phyloP scores from a whole-genome alignment of 2,888 invertebrate genomes.

The Dermolepida albohirtum region DNA sequence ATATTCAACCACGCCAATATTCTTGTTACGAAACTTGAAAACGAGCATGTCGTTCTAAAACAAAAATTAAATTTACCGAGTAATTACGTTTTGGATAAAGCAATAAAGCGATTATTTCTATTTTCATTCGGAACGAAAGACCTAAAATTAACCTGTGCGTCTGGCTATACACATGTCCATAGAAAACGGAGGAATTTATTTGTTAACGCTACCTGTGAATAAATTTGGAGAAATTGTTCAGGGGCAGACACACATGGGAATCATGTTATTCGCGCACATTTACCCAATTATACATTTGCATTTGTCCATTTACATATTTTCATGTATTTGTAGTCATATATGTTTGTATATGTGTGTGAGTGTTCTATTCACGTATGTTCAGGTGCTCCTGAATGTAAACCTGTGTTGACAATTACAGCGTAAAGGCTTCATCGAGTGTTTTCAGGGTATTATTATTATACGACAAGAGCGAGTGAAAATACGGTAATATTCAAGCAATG shows the following conservation, averaged over 20 bases:
- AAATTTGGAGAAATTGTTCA: slow-evolving; percentile 2
- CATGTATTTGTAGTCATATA: background rate
- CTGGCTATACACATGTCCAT: background rate
- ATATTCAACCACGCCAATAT: background rate
- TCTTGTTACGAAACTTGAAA: background rate
- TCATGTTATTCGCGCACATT: slow-evolving; percentile 1
- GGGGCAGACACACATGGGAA: background rate
- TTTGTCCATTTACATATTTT: slow-evolving; percentile 4
- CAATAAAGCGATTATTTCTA: slow-evolving; percentile 17
- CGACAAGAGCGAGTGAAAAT: background rate
- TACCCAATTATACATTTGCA: background rate
- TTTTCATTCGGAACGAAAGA: slow-evolving; percentile 5
- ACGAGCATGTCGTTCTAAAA: background rate
- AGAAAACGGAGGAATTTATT: slow-evolving; percentile 19
- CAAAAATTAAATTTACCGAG: background rate
- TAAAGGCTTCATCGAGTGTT: slow-evolving; percentile 5
- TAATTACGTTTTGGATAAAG: background rate
- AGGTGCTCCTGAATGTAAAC: no score
- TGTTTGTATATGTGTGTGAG: no score
- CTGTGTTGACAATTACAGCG: no score
- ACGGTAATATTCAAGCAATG: no score
- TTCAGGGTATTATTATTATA: slow-evolving; percentile 4
- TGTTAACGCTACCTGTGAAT: slow-evolving; percentile 8
- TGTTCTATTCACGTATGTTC: no score
- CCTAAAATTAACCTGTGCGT: slow-evolving; percentile 3